phyloP scores from a whole-genome alignment of 2,113 vertebrate genomes.

The Hyperoodon ampullatus region DNA sequence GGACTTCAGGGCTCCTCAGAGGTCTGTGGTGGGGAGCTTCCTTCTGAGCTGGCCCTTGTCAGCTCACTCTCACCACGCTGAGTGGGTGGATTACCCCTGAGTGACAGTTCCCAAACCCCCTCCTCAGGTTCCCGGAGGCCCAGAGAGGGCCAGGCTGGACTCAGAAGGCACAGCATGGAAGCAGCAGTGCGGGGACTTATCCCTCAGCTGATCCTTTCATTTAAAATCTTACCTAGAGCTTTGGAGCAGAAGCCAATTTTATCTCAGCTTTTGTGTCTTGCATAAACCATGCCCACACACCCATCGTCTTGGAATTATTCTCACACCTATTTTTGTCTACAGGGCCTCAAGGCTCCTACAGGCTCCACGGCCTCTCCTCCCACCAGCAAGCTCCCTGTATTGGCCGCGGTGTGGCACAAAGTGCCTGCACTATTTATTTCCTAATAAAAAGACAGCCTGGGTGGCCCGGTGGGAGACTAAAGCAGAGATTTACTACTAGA shows the following conservation, averaged over 20 bases:
- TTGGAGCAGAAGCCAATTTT: slow-evolving; percentile 51
- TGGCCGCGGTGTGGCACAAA: slow-evolving; percentile 8
- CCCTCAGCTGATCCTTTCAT: background rate
- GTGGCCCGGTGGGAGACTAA: slow-evolving; percentile 63
- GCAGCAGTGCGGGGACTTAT: background rate
- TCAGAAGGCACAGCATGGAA: background rate
- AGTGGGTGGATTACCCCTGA: background rate
- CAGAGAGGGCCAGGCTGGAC: background rate
- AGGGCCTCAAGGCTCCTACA: background rate
- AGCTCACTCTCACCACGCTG: background rate
- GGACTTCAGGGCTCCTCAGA: background rate
- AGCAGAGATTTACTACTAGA: slow-evolving; percentile 64
- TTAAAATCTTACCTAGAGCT: slow-evolving; percentile 55
- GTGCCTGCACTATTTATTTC: slow-evolving; percentile 58
- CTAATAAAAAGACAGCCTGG: slow-evolving; percentile 62
- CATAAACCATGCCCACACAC: background rate
- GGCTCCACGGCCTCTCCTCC: background rate
- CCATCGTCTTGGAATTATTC: background rate
- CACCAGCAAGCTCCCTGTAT: background rate
- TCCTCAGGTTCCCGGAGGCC: background rate
- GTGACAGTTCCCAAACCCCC: background rate
- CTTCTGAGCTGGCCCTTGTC: background rate
- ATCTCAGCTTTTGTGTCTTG: background rate
- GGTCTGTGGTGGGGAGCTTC: background rate
- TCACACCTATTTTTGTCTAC: background rate